These are phyloP conservation scores for Neogobius melanostomus DNA, from an alignment of 2,113 vertebrate species.

Conservation along the genomic window DNA sequence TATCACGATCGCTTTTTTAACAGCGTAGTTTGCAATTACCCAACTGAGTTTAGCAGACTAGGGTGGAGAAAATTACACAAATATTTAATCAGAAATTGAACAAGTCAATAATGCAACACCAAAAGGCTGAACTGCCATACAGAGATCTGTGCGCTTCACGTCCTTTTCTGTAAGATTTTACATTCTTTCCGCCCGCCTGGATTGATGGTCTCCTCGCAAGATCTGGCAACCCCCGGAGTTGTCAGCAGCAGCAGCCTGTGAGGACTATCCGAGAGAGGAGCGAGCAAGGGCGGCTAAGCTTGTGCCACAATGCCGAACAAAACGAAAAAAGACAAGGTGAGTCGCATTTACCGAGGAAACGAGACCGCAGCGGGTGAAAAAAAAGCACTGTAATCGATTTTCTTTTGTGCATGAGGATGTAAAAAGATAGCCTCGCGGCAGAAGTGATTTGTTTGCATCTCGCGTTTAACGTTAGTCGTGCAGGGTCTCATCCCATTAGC, in stretches of 20 bases:
- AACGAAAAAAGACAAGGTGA: constrained; percentile 64
- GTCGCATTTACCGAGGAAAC: background rate
- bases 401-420: background rate
- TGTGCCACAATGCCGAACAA: constrained; percentile 90
- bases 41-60: too few species aligned
- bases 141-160: too few species aligned
- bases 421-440: background rate
- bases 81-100: too few species aligned
- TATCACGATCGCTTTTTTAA: too few species aligned
- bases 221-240: constrained; percentile 51
- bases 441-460: constrained; percentile 4
- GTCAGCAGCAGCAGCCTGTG: constrained; percentile 59
- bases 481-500: constrained; percentile 42
- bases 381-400: background rate
- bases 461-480: constrained; percentile 8
- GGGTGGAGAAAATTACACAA: too few species aligned
- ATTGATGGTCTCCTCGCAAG: background rate
- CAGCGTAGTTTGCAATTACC: too few species aligned
- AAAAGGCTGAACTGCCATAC: too few species aligned
- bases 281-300: constrained; percentile 58
- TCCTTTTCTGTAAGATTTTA: background rate
- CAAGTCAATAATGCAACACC: too few species aligned
- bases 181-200: background rate
- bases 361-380: background rate
- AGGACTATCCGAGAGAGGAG: constrained; percentile 56